Evolutionary conservation across 2,797 vertebrate species (phyloP), one percentile per base, ranked within the genome.

Genomic region (Pempheris klunzingeri): DNA sequence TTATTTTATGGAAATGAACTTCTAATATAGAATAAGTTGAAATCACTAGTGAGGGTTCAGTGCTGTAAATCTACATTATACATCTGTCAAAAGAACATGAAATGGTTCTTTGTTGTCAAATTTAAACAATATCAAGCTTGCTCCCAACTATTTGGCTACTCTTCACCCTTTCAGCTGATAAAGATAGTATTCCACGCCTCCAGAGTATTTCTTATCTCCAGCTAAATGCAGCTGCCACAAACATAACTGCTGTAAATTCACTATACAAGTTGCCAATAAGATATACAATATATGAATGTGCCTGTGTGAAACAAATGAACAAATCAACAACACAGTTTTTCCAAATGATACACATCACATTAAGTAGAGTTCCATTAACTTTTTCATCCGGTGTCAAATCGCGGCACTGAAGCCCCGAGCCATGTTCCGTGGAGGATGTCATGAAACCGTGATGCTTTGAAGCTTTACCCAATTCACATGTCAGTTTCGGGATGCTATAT

Each of bases 1-100:
- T 65, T 41, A 62, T 63, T 59, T 65, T 8, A 61, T 13, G 1
- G 52, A 76, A 76, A 70, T 49, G 0, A 53, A 43, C 15, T 63
- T 71, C 9, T 44, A 30, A 53, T 30, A 20, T n/a, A n/a, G 59
- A 50, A 57, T 44, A 59, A 73, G 24, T 55, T 50, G 6, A 63
- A 30, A 11, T 66, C 10, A 70, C 1, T 38, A 18, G 18, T 46
- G 28, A 43, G 39, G 18, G 12, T 46, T 59, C 39, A 47, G 26
- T 43, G 10, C 22, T 39, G n/a, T 73, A 14, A 36, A 74, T 68
- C 9, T 46, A 70, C 50, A 54, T 11, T 4, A 20, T 30, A n/a
- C 43, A 62, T 13, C 3, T 17, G 49, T 61, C 12, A 11, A 18
- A 64, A 12, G 17, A n/a, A 52, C 20, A 67, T 36, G 13, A 26